phyloP scores from a whole-genome alignment of 2,888 invertebrate species.

The Pediacus dermestoides region DNA sequence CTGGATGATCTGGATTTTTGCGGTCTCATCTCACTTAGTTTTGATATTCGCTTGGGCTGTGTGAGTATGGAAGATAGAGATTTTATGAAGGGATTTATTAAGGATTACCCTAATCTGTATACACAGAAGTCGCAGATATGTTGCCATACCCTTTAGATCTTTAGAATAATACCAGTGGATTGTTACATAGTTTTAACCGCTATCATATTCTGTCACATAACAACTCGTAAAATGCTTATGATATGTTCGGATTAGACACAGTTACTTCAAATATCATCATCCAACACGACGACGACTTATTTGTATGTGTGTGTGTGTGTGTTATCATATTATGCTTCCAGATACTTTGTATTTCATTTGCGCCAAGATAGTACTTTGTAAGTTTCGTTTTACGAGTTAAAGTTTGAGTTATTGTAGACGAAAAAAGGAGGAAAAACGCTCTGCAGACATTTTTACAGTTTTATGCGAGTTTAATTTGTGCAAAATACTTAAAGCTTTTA shows the following conservation, averaged over 20 bases:
- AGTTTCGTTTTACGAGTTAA: too few species aligned
- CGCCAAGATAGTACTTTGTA: too few species aligned
- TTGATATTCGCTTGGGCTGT: constrained; percentile 29
- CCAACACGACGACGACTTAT: too few species aligned
- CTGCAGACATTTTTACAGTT: too few species aligned
- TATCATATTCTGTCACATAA: constrained; percentile 29
- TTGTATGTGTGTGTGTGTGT: too few species aligned
- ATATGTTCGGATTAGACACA: constrained; percentile 34
- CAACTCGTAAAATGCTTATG: constrained; percentile 35
- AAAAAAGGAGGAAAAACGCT: too few species aligned
- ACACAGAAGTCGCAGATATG: constrained; percentile 38
- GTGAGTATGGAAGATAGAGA: constrained; percentile 39
- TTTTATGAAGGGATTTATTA: constrained; percentile 43
- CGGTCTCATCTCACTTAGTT: constrained; percentile 23
- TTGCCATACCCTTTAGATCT: constrained; percentile 29
- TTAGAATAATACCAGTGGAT: constrained; percentile 32
- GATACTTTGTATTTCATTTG: too few species aligned
- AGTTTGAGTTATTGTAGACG: too few species aligned
- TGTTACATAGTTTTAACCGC: constrained; percentile 32
- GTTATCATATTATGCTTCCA: too few species aligned
- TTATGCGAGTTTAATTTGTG: too few species aligned
- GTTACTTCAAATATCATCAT: too few species aligned
- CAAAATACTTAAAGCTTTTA: too few species aligned
- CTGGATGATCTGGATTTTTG: constrained; percentile 19
- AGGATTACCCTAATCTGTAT: constrained; percentile 42